A percentile compares a stretch with the other conserved stretches of the same genome.
phyloP scores from a whole-genome alignment of 2,888 invertebrate genomes.

The Tortrix viridana region DNA sequence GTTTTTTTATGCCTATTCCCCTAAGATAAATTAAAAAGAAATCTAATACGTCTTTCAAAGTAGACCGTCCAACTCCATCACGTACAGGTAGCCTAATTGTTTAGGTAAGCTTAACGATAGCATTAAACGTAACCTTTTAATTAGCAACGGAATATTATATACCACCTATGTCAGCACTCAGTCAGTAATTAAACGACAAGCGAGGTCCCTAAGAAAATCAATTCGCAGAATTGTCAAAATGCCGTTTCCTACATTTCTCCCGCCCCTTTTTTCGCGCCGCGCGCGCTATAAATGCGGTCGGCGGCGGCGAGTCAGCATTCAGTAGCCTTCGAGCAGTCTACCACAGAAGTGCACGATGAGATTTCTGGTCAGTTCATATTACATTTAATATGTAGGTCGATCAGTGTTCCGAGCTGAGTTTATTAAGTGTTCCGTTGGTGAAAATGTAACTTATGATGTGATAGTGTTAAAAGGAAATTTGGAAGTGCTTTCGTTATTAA shows the following conservation, averaged over 20 bases:
- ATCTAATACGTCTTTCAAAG: too few species aligned
- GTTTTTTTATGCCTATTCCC: too few species aligned
- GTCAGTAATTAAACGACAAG: slow-evolving; percentile 3
- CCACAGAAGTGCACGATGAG: slow-evolving; percentile 83
- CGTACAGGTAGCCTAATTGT: too few species aligned
- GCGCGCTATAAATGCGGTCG: slow-evolving; percentile 69
- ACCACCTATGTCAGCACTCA: too few species aligned
- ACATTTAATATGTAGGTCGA: slow-evolving; percentile 4
- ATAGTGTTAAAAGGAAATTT: background rate
- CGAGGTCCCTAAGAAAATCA: slow-evolving; percentile 11
- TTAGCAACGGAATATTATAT: too few species aligned
- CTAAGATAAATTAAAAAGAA: too few species aligned
- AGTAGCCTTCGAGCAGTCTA: slow-evolving; percentile 83
- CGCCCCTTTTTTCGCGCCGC: slow-evolving; percentile 65
- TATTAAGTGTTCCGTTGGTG: background rate
- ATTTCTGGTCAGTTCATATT: slow-evolving; percentile 75
- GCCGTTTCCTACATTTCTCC: slow-evolving; percentile 34
- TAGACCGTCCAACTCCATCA: too few species aligned
- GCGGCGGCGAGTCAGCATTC: slow-evolving; percentile 75
- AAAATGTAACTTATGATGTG: slow-evolving; percentile 8
- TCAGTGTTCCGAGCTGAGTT: slow-evolving; percentile 10
- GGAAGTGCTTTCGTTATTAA: slow-evolving; percentile 20
- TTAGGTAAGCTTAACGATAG: too few species aligned
- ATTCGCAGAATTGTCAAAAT: slow-evolving; percentile 54
- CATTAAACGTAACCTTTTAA: too few species aligned